Base-by-base conservation (phyloP, 1,140 invertebrate species). In the Drosophila saltans region DNA sequence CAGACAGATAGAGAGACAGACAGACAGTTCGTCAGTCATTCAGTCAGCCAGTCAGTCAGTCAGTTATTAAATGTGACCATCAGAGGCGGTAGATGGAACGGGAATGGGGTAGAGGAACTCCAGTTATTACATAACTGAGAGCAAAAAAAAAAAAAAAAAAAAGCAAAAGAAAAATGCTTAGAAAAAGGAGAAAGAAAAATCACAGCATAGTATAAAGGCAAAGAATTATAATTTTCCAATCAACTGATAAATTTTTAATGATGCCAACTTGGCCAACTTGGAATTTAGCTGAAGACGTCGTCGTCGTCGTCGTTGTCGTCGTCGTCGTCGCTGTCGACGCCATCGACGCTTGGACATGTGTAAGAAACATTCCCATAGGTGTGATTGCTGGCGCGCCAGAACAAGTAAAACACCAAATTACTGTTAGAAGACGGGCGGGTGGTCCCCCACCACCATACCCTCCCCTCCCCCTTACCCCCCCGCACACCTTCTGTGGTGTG, bases 201-300 rank as follows among this genome's bases (percentile, higher is more conserved):
- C 82, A 72, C 79, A 78, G 81, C 82, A 57, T 67, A 85, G 82
- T 78, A 80, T 82, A 86, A 86, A 86, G 79, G 83, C 77, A 83
- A 84, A 84, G 84, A 89, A 89, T 89, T 89, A 89, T 89, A 89
- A 89, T 89, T 89, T 89, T 89, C 84, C 84, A 89, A 89, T 89
- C 84, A 89, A 89, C 84, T 89, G 80, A 89, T 89, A 89, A 89
- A 89, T 89, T 89, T 89, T 89, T 89, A 89, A 89, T 89, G 84
- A 88, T 81, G 81, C 81, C 57, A 61, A 67, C 82, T 61, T 62
- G 60, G 59, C 45, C 43, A 72, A 72, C 84, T 81, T 81, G 84
- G 84, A 89, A 85, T 85, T 74, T 67, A 59, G 45, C 55, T 48
- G 36, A 60, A 55, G 69, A 39, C 40, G 40, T 57, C 24, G 28